Conservation (phyloP, 2,888 invertebrate species). For the Mayetiola destructor region DNA sequence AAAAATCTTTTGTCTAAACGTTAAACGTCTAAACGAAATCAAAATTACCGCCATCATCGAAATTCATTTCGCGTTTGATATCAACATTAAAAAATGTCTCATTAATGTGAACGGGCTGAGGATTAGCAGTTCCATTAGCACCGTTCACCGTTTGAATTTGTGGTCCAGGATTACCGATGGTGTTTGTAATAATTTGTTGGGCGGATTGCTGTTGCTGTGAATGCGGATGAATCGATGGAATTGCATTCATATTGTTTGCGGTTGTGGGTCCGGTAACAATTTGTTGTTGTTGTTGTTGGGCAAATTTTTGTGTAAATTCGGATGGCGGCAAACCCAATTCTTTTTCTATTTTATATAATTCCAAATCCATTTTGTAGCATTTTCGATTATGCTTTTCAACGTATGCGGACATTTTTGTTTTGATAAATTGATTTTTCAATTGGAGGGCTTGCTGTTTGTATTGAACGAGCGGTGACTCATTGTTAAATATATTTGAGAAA, state of each 20-base stretch:
- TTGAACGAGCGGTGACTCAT: neutral
- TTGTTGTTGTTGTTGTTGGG: slow-evolving; percentile 6
- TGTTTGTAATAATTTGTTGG: neutral
- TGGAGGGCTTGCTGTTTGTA: neutral
- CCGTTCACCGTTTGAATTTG: slow-evolving; percentile 4
- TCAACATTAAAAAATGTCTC: slow-evolving; percentile 7
- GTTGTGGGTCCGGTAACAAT: slow-evolving; percentile 2
- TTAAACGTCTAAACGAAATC: slow-evolving; percentile 5
- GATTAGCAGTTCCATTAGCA: neutral
- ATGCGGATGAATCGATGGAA: slow-evolving; percentile 2
- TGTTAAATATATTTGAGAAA: neutral
- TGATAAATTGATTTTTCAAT: slow-evolving; percentile 3
- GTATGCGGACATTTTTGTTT: slow-evolving; percentile 7
- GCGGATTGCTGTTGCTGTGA: neutral
- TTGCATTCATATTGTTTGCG: neutral
- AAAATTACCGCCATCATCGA: slow-evolving; percentile 6
- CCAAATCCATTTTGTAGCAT: slow-evolving; percentile 10
- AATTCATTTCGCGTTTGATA: slow-evolving; percentile 4
- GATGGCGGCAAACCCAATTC: slow-evolving; percentile 9
- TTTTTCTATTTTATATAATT: slow-evolving; percentile 1
- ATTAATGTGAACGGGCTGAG: neutral
- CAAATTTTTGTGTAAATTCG: slow-evolving; percentile 1
- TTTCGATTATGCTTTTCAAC: slow-evolving; percentile 5
- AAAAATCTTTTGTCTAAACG: too few species aligned
- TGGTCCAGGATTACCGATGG: neutral